These are phyloP conservation scores for Shargacucullia verbasci DNA, from an alignment of 2,888 invertebrate species.

Conservation along the genomic window DNA sequence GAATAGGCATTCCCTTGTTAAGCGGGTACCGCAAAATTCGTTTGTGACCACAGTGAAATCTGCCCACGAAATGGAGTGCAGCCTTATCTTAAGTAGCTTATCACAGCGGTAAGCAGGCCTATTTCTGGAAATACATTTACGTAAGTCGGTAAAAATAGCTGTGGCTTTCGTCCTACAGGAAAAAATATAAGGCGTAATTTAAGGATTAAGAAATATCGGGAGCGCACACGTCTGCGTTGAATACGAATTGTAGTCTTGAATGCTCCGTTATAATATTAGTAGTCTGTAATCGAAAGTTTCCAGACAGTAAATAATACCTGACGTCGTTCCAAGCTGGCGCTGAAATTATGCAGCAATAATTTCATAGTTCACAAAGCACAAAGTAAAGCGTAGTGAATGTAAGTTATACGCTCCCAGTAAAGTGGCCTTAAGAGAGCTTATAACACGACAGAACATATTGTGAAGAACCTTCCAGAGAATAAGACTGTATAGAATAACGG, in stretches of 20 bases:
- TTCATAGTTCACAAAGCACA: slow-evolving; percentile 69
- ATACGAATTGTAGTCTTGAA: not conserved
- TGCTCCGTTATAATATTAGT: slow-evolving; percentile 1
- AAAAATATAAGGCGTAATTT: no score
- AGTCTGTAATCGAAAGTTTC: slow-evolving; percentile 42
- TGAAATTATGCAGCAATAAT: slow-evolving; percentile 68
- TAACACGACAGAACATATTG: slow-evolving; percentile 63
- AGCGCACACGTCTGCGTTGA: not conserved
- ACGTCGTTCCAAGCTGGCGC: slow-evolving; percentile 53
- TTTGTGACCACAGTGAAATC: slow-evolving; percentile 30
- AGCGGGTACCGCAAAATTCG: slow-evolving; percentile 37
- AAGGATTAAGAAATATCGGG: no score
- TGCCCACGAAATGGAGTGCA: slow-evolving; percentile 40
- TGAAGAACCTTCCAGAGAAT: slow-evolving; percentile 60
- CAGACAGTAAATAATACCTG: slow-evolving; percentile 57
- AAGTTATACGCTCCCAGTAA: slow-evolving; percentile 62
- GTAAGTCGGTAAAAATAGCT: slow-evolving; percentile 15
- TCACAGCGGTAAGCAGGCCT: slow-evolving; percentile 22
- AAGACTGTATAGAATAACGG: slow-evolving; percentile 56
- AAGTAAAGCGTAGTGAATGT: slow-evolving; percentile 62
- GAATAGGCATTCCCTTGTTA: slow-evolving; percentile 47
- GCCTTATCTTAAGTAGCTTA: slow-evolving; percentile 46
- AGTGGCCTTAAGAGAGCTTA: slow-evolving; percentile 69
- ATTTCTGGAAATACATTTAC: slow-evolving; percentile 27
- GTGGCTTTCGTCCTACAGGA: not conserved